These are phyloP conservation scores for Ammodytes dubius DNA, from an alignment of 2,113 vertebrate genomes.

Conservation along the genomic window DNA sequence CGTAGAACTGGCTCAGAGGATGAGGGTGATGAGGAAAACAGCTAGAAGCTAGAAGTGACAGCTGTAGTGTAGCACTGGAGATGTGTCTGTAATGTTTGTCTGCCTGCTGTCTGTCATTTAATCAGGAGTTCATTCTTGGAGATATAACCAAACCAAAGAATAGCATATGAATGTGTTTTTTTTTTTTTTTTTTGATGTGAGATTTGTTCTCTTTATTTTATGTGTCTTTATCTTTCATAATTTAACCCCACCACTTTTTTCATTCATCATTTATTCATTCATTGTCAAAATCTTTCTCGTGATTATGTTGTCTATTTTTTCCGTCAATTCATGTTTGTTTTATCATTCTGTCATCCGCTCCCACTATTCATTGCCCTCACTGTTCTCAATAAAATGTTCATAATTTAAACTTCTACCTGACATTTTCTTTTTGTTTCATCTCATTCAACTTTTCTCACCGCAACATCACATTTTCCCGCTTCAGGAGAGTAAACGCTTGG, in stretches of 20 bases:
- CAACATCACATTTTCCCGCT: conserved; percentile 4
- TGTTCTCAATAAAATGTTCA: conserved; percentile 75
- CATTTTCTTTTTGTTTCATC: conserved; percentile 57
- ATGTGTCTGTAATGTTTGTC: conserved; percentile 13
- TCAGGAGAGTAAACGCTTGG: not conserved
- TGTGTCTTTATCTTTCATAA: not conserved
- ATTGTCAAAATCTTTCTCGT: not conserved
- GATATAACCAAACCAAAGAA: conserved; percentile 26
- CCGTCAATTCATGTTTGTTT: conserved; percentile 7
- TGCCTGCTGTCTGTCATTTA: not conserved
- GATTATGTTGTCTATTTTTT: conserved; percentile 1
- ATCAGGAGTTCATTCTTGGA: not conserved
- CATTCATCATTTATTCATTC: not conserved
- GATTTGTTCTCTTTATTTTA: not conserved
- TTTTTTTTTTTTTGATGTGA: conserved; percentile 1
- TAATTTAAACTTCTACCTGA: conserved; percentile 41
- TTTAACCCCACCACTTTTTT: not conserved
- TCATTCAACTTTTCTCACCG: conserved; percentile 16
- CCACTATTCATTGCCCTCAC: conserved; percentile 18
- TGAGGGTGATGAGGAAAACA: conserved; percentile 85
- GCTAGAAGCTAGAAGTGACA: conserved; percentile 67
- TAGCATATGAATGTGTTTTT: not conserved
- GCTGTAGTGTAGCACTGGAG: conserved; percentile 46
- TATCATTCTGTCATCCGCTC: conserved; percentile 23
- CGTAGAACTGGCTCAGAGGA: conserved; percentile 86